These are phyloP conservation scores for Salminus brasiliensis DNA, from an alignment of 2,113 vertebrate genomes.

Conservation along the genomic window DNA sequence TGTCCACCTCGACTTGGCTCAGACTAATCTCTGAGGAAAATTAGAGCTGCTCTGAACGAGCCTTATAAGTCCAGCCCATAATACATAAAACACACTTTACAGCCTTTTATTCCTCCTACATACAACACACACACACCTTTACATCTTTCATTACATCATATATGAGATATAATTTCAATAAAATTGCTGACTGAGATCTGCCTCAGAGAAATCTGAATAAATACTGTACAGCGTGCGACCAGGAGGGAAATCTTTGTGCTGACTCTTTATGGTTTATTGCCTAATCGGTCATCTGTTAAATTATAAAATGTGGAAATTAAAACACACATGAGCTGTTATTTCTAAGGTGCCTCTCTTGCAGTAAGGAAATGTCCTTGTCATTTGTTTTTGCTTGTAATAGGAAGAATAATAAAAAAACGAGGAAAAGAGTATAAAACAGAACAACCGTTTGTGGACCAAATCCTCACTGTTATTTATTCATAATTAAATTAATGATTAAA, in stretches of 20 bases:
- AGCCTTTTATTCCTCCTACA: slow-evolving; percentile 76
- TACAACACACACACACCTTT: neutral
- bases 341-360: neutral
- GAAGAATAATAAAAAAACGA: neutral
- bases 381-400: neutral
- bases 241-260: neutral
- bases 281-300: slow-evolving; percentile 16
- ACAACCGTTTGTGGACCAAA: no score
- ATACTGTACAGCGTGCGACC: neutral
- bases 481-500: no score
- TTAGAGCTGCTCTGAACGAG: slow-evolving; percentile 79
- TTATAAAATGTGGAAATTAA: slow-evolving; percentile 8
- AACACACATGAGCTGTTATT: slow-evolving; percentile 22
- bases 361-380: neutral
- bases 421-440: neutral
- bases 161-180: neutral
- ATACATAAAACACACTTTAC: slow-evolving; percentile 76
- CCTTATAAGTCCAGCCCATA: slow-evolving; percentile 87
- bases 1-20: slow-evolving; percentile 74
- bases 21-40: slow-evolving; percentile 81
- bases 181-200: neutral
- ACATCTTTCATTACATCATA: slow-evolving; percentile 2
- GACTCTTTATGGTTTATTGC: slow-evolving; percentile 26
- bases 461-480: no score
- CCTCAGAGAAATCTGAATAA: neutral